Conservation (phyloP, 2,113 vertebrate genomes). For the Heterotilapia buettikoferi region DNA sequence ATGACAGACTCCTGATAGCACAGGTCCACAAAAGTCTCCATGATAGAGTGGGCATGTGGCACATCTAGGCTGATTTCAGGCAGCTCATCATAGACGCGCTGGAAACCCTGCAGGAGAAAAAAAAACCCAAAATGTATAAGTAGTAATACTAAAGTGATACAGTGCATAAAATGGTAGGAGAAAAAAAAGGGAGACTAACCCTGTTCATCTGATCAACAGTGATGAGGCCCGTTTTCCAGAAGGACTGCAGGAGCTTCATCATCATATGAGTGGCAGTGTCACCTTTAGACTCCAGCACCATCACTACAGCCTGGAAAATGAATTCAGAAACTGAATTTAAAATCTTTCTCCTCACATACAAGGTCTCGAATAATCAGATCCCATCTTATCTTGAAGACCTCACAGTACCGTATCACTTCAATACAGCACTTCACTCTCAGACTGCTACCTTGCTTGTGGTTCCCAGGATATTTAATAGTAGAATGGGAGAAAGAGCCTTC, state of each 20-base stretch:
- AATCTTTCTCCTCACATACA: background rate
- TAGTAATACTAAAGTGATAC: background rate
- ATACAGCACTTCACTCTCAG: background rate
- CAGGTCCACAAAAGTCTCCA: constrained; percentile 82
- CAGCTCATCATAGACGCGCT: constrained; percentile 79
- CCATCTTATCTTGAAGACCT: background rate
- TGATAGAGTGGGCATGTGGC: constrained; percentile 76
- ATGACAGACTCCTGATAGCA: constrained; percentile 79
- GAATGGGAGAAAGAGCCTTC: background rate
- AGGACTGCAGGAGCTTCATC: constrained; percentile 78
- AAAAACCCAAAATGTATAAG: background rate
- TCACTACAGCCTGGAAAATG: constrained; percentile 71
- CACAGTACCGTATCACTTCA: background rate
- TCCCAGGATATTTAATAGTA: background rate
- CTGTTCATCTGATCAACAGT: constrained; percentile 89
- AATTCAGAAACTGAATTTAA: background rate
- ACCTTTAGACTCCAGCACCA: constrained; percentile 81
- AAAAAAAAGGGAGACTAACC: constrained; percentile 47
- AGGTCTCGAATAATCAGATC: background rate
- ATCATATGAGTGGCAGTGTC: constrained; percentile 75
- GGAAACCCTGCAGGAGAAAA: constrained; percentile 72
- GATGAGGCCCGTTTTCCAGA: constrained; percentile 82
- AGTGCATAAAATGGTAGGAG: background rate
- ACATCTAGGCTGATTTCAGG: constrained; percentile 81
- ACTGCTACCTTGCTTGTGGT: background rate